These are phyloP conservation scores for Sminthurides aquaticus DNA, from an alignment of 2,888 invertebrate genomes.

Conservation along the genomic window DNA sequence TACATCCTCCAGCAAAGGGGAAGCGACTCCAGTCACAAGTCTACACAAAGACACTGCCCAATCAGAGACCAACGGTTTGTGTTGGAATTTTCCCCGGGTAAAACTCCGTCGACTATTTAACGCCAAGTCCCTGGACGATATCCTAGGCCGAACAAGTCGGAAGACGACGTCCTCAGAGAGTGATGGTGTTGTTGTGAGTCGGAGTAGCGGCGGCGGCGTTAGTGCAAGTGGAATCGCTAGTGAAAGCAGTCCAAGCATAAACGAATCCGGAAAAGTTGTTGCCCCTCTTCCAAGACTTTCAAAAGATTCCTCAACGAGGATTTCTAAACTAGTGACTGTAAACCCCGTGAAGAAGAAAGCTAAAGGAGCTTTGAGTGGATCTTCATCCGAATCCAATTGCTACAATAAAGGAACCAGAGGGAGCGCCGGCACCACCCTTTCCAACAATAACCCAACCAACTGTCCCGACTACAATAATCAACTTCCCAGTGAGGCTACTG, in stretches of 20 bases:
- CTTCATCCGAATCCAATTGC: constrained; percentile 20
- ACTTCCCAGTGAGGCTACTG: no score
- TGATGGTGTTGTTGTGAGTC: constrained; percentile 21
- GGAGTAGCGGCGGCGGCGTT: constrained; percentile 19
- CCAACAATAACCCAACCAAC: background rate
- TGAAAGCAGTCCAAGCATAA: constrained; percentile 20
- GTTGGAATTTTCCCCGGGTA: constrained; percentile 42
- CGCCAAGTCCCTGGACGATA: constrained; percentile 43
- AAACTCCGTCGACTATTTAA: constrained; percentile 40
- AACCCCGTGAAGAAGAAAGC: background rate
- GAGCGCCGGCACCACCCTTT: background rate
- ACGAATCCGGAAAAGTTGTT: background rate
- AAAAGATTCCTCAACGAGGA: constrained; percentile 12
- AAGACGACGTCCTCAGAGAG: constrained; percentile 13
- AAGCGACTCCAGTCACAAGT: background rate
- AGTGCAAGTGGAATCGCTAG: background rate
- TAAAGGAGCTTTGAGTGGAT: background rate
- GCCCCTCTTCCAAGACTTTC: constrained; percentile 8
- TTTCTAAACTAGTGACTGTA: background rate
- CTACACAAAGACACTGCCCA: background rate
- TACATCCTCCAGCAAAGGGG: no score
- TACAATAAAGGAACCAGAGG: background rate
- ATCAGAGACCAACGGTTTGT: constrained; percentile 11
- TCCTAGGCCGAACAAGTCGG: constrained; percentile 27
- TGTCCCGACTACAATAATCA: background rate